These are phyloP conservation scores for Rugalucina vietnamica DNA, from an alignment of 2,888 invertebrate genomes.

Conservation along the genomic window DNA sequence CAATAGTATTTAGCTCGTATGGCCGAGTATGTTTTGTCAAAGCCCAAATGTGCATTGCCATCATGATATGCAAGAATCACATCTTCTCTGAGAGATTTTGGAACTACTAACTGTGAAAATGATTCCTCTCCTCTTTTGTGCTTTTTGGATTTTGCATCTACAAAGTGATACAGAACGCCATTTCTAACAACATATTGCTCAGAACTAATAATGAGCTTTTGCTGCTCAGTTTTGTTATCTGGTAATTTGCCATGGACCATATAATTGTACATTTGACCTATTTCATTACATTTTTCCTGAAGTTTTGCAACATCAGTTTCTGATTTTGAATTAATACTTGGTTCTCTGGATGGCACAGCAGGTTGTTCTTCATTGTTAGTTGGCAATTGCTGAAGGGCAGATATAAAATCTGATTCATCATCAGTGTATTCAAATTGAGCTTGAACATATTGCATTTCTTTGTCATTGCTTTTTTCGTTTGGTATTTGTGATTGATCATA, in stretches of 20 bases:
- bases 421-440: not conserved
- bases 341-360: not conserved
- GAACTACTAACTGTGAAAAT: slow-evolving; percentile 28
- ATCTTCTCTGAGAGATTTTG: slow-evolving; percentile 16
- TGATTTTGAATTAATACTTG: not conserved
- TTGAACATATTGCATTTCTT: not conserved
- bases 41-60: slow-evolving; percentile 28
- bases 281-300: slow-evolving; percentile 38
- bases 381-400: slow-evolving; percentile 13
- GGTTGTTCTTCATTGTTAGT: slow-evolving; percentile 13
- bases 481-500: slow-evolving; percentile 16
- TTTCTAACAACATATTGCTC: slow-evolving; percentile 36
- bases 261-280: slow-evolving; percentile 4
- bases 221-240: not conserved
- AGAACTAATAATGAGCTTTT: not conserved
- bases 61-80: slow-evolving; percentile 39
- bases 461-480: not conserved
- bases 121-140: not conserved
- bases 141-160: slow-evolving; percentile 14
- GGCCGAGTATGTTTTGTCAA: slow-evolving; percentile 42
- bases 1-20: slow-evolving; percentile 46
- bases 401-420: not conserved
- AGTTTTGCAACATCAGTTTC: slow-evolving; percentile 1
- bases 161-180: slow-evolving; percentile 26
- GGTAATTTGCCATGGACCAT: slow-evolving; percentile 24